Evolutionary conservation across 2,888 invertebrate genomes (phyloP).

Genomic region (Drosophila prostipennis): DNA sequence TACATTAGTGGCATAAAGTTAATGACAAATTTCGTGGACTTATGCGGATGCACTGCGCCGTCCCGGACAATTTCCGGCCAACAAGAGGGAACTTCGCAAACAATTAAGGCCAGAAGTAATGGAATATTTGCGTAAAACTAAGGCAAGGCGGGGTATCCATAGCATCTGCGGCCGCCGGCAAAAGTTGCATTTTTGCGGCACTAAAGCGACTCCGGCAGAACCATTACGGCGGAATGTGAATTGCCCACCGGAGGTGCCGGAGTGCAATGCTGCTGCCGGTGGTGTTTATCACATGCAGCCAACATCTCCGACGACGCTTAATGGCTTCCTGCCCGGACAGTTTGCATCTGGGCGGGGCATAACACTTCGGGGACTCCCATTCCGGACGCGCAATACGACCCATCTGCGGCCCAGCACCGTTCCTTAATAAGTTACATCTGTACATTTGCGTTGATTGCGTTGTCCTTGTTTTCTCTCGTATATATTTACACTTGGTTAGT

Average conservation of each 20-base stretch:
- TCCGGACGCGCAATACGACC: constrained; percentile 12
- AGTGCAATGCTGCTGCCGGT: constrained; percentile 49
- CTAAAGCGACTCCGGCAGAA: constrained; percentile 48
- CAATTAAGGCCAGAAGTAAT: constrained; percentile 58
- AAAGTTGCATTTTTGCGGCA: constrained; percentile 61
- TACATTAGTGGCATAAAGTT: constrained; percentile 71
- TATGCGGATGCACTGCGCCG: constrained; percentile 61
- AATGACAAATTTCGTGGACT: constrained; percentile 71
- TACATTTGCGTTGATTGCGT: constrained; percentile 50
- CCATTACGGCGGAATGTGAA: constrained; percentile 50
- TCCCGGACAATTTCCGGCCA: constrained; percentile 52
- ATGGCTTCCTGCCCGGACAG: constrained; percentile 60
- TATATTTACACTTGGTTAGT: constrained; percentile 46
- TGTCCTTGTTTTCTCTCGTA: constrained; percentile 33
- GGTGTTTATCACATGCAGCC: constrained; percentile 68
- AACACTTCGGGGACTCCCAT: constrained; percentile 52
- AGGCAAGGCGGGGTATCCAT: neutral
- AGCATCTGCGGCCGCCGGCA: constrained; percentile 47
- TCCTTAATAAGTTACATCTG: constrained; percentile 41
- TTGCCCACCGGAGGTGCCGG: constrained; percentile 49
- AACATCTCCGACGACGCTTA: constrained; percentile 56
- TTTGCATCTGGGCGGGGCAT: constrained; percentile 38
- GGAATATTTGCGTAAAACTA: constrained; percentile 16
- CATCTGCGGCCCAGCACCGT: constrained; percentile 13
- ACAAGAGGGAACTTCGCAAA: constrained; percentile 20